phyloP scores from a whole-genome alignment of 2,113 vertebrate species.

The Neopipo cinnamomea region DNA sequence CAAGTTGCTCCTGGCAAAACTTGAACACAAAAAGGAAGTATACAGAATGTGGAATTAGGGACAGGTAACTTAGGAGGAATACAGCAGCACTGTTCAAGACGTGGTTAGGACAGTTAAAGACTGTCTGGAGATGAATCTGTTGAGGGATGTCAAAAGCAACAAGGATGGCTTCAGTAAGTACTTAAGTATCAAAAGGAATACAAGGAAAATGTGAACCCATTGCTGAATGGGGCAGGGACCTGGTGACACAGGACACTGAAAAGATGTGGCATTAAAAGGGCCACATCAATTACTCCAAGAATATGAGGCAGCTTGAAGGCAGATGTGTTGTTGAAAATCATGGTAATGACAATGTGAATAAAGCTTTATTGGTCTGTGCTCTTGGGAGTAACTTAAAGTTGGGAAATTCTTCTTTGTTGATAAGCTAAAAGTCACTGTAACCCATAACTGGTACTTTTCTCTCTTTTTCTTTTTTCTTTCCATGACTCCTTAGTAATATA shows the following conservation, averaged over 20 bases:
- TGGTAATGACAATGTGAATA: background rate
- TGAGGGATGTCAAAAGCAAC: background rate
- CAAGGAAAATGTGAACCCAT: background rate
- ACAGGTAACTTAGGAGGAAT: background rate
- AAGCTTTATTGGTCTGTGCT: background rate
- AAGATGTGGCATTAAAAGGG: background rate
- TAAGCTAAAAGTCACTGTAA: background rate
- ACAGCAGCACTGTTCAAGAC: fast-evolving
- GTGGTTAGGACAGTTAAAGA: background rate
- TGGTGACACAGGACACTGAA: background rate
- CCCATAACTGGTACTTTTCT: background rate
- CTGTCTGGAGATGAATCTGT: background rate
- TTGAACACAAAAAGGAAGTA: background rate
- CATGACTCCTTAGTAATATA: background rate
- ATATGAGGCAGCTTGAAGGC: background rate
- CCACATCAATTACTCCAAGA: background rate
- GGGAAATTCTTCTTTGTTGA: background rate
- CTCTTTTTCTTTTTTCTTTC: background rate
- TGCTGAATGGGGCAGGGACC: background rate
- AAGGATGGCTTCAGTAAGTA: background rate
- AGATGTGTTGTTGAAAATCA: background rate
- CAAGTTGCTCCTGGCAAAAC: background rate
- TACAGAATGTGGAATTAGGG: background rate
- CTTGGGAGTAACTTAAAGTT: background rate
- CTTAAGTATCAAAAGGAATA: background rate